phyloP scores from a whole-genome alignment of 1,140 invertebrate species.

The Heterodera carotae region DNA sequence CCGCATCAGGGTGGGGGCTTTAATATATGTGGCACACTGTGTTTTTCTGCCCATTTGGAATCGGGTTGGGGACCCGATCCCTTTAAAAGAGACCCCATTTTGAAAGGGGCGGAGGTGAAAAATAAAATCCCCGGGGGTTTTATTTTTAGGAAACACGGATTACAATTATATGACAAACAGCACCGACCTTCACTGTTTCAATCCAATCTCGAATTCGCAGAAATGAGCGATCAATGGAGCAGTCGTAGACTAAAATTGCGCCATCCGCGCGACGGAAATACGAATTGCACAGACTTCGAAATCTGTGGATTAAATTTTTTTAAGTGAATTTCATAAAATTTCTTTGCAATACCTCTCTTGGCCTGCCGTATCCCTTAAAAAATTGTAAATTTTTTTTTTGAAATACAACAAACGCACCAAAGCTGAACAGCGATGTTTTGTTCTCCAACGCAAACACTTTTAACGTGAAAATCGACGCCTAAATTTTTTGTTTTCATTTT shows the following conservation, averaged over 20 bases:
- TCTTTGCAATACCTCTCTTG: constrained; percentile 67
- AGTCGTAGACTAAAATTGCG: constrained; percentile 62
- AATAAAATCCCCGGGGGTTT: no score
- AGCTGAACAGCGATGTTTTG: constrained; percentile 72
- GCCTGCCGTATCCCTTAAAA: constrained; percentile 71
- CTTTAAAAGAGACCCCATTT: no score
- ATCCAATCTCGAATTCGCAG: constrained; percentile 59
- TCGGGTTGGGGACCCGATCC: no score
- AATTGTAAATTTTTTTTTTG: constrained; percentile 26
- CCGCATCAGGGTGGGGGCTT: no score
- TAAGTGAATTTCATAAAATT: not conserved
- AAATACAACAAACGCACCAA: constrained; percentile 64
- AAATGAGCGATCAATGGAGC: constrained; percentile 54
- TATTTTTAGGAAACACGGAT: no score
- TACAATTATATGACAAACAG: no score
- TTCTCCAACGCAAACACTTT: constrained; percentile 72
- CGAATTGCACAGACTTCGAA: constrained; percentile 61
- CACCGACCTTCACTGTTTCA: constrained; percentile 60
- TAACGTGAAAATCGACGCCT: constrained; percentile 75
- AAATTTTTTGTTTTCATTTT: constrained; percentile 35
- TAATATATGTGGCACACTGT: no score
- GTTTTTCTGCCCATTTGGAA: no score
- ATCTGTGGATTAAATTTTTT: constrained; percentile 47
- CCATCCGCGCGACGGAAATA: constrained; percentile 62
- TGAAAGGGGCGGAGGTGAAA: no score